These are phyloP conservation scores for Ceuthmochares aereus DNA, from an alignment of 2,113 vertebrate species.

Conservation along the genomic window DNA sequence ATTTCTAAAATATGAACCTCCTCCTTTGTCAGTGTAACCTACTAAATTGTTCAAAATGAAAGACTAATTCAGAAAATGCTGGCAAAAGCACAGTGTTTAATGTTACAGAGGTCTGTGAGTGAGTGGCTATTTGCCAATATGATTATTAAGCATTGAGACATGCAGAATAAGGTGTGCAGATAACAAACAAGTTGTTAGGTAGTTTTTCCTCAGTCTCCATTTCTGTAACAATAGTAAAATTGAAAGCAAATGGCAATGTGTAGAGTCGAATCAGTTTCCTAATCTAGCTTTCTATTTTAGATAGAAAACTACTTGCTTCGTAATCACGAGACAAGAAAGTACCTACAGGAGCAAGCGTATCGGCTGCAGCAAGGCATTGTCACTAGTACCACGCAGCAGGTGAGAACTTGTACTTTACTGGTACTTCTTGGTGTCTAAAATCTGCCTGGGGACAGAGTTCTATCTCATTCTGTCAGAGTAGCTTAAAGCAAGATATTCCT, in stretches of 20 bases:
- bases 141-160: background rate
- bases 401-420: constrained; percentile 22
- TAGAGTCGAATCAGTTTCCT: background rate
- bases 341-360: constrained; percentile 95
- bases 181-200: background rate
- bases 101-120: background rate
- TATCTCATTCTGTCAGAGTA: background rate
- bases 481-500: background rate
- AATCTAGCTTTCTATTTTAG: constrained; percentile 71
- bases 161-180: background rate
- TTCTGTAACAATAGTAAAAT: background rate
- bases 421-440: background rate
- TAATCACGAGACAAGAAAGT: constrained; percentile 95
- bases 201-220: background rate
- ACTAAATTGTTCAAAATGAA: background rate
- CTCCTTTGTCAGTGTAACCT: background rate
- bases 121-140: background rate
- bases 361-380: constrained; percentile 96
- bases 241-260: background rate
- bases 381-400: constrained; percentile 96
- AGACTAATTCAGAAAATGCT: background rate
- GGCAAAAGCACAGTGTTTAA: background rate
- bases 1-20: background rate
- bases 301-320: constrained; percentile 97
- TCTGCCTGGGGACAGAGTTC: background rate